Evolutionary conservation across 2,113 vertebrate species (phyloP).

Genomic region (Microcebus lehilahytsara): DNA sequence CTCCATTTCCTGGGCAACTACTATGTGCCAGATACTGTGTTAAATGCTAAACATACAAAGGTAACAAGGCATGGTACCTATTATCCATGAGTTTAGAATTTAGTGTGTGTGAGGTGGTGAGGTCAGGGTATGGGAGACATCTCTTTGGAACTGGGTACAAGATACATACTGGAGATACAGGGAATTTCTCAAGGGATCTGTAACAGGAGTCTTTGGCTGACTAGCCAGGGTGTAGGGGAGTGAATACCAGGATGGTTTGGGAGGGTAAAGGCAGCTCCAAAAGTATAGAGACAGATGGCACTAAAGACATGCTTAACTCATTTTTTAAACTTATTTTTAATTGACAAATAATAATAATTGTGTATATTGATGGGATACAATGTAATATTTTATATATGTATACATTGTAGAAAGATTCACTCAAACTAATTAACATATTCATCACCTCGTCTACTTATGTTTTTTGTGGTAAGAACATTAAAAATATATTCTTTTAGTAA

Average conservation of each 20-base stretch:
- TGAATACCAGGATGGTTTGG: neutral
- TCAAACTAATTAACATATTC: neutral
- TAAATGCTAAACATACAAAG: conserved; percentile 5
- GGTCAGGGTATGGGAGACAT: neutral
- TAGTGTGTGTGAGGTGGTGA: neutral
- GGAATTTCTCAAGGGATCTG: neutral
- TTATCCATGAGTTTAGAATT: neutral
- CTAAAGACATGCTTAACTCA: neutral
- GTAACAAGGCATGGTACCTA: neutral
- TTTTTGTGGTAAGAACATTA: neutral
- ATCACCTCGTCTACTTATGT: neutral
- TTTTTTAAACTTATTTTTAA: neutral
- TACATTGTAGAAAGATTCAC: neutral
- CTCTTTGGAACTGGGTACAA: neutral
- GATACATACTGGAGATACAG: neutral
- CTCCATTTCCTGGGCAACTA: neutral
- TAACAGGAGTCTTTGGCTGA: neutral
- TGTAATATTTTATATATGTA: neutral
- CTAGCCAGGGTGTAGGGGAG: too few species aligned
- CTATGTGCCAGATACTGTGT: neutral
- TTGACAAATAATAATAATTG: neutral
- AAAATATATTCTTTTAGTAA: neutral
- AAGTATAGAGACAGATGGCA: neutral
- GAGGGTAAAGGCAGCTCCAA: neutral
- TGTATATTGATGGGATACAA: neutral